Evolutionary conservation across 2,113 vertebrate genomes (phyloP).

Genomic region (Onychorhynchus coronatus): DNA sequence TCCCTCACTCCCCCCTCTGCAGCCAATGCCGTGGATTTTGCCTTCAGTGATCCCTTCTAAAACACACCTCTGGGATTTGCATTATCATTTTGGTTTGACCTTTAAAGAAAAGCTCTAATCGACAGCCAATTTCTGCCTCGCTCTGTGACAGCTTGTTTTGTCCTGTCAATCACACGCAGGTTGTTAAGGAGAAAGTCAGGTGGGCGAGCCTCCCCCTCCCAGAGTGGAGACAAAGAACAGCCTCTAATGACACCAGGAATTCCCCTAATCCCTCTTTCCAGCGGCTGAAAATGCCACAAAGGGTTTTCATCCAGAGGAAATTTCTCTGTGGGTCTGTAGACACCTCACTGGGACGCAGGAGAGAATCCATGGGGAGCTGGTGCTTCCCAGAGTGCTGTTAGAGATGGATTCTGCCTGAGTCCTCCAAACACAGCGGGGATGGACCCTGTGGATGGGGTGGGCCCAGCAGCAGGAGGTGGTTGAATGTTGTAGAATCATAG

Average conservation of each 20-base stretch:
- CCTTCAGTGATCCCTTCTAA: background rate
- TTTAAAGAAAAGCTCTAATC: background rate
- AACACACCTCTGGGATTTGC: background rate
- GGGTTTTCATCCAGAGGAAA: background rate
- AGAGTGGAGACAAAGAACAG: background rate
- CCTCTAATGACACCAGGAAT: background rate
- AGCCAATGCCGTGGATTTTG: background rate
- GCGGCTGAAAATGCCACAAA: background rate
- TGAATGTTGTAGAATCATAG: accelerated
- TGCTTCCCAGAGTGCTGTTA: accelerated
- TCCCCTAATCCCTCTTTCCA: background rate
- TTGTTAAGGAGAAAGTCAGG: background rate
- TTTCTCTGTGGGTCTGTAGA: background rate
- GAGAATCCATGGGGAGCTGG: background rate
- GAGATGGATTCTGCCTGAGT: accelerated
- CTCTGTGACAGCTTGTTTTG: background rate
- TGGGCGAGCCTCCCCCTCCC: background rate
- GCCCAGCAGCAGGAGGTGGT: background rate
- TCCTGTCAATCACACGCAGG: background rate
- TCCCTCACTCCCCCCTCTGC: background rate
- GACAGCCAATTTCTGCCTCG: background rate
- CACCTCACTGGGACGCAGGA: background rate
- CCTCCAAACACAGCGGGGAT: accelerated
- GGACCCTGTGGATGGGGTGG: accelerated
- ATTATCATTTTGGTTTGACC: background rate